Evolutionary conservation across 2,797 vertebrate genomes (phyloP).

Genomic region (Micrastur ruficollis): DNA sequence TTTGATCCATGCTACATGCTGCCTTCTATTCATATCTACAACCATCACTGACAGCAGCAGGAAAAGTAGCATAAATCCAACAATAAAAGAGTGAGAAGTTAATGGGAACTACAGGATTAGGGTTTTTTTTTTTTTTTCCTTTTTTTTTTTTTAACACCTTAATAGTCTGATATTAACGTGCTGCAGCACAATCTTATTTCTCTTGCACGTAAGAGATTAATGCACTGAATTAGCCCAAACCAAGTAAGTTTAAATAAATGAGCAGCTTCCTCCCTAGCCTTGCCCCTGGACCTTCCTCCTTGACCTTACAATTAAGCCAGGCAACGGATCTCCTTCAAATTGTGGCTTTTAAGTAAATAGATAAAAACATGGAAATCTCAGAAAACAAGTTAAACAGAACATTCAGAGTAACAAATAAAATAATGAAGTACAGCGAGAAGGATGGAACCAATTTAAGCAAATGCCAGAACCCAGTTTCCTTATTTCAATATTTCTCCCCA

Average conservation of each 20-base stretch:
- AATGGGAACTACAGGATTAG: not conserved
- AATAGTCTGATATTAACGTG: not conserved
- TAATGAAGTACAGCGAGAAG: not conserved
- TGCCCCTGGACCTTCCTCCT: not conserved
- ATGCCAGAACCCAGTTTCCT: not conserved
- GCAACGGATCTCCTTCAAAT: not conserved
- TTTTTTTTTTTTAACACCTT: not conserved
- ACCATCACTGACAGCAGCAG: not conserved
- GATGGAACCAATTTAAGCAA: not conserved
- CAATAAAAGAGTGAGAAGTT: not conserved
- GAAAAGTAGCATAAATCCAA: not conserved
- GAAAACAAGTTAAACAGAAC: not conserved
- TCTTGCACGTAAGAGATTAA: not conserved
- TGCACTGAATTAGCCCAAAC: not conserved
- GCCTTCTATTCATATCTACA: slow-evolving; percentile 1
- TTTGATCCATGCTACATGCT: not conserved
- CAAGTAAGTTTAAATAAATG: not conserved
- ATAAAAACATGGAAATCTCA: not conserved
- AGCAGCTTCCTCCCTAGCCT: not conserved
- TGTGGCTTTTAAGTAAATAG: not conserved
- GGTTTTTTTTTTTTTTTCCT: not conserved
- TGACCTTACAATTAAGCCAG: not conserved
- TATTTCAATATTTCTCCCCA: not conserved
- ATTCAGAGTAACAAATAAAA: not conserved
- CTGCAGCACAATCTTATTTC: not conserved